Base-by-base conservation (phyloP, 2,888 invertebrate genomes). In the Rhagium mordax region DNA sequence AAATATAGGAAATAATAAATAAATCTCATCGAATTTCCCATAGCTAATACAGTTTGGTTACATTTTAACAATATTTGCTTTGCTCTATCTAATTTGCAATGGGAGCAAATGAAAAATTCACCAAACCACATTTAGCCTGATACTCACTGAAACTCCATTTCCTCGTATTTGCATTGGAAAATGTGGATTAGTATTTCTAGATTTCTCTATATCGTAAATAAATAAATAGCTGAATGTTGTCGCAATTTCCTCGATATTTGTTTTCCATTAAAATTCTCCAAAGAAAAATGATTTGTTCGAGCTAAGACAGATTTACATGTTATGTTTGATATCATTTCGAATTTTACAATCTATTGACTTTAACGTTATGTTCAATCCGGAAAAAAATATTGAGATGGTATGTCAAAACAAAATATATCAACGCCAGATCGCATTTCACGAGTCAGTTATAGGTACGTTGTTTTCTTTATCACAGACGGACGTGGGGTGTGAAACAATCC, bases 331-430 rank as follows among this genome's bases (percentile, higher is more conserved):
- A 79, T 76, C 77, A 70, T 75, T 79, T 66, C 51, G 72, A 78
- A 80, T 81, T 81, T 80, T 80, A 78, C 81, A 72, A 77, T 74
- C 78, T 79, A 78, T 79, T 79, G 78, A 79, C 78, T 79, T 79
- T 78, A 71, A 77, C 79, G 74, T 80, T 79, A 74, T 74, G 78
- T 75, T 78, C 78, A 74, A 76, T 74, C 70, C 69, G 49, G 75
- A 67, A 72, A 81, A 79, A 81, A 78, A 79, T 77, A 81, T 79
- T 78, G 77, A 77, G 77, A 81, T 79, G 75, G 76, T 79, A 76
- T 72, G 79, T 77, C 80, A 79, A 81, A 82, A 83, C 81, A 81
- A 82, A 81, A 82, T 82, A 81, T 79, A 82, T 82, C 81, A 81
- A 74, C 76, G 79, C 75, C 75, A 59, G 79, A 74, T 78, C 77